phyloP scores from a whole-genome alignment of 1,140 invertebrate genomes.

The Manduca sexta region DNA sequence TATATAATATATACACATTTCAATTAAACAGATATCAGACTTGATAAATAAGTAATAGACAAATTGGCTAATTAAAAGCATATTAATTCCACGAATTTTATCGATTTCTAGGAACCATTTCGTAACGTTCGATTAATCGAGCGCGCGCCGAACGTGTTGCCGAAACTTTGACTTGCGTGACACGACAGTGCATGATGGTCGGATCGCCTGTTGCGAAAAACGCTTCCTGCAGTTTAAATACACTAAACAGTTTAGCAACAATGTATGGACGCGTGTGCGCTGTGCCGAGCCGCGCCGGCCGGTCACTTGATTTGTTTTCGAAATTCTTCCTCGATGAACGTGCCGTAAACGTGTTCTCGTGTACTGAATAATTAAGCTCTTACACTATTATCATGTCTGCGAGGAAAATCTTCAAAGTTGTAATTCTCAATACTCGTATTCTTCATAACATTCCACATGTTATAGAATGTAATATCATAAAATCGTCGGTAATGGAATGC shows the following conservation, averaged over 20 bases:
- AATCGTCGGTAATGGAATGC: too few species aligned
- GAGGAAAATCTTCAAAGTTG: too few species aligned
- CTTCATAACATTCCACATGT: too few species aligned
- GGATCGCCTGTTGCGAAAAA: slow-evolving; percentile 20
- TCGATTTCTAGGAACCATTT: slow-evolving; percentile 15
- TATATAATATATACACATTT: too few species aligned
- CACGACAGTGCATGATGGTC: slow-evolving; percentile 17
- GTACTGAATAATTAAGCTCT: slow-evolving; percentile 11
- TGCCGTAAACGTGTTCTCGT: slow-evolving; percentile 6
- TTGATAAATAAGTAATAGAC: too few species aligned
- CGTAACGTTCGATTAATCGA: slow-evolving; percentile 12
- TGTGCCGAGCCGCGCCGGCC: too few species aligned
- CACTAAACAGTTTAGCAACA: slow-evolving; percentile 15
- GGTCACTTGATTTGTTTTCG: slow-evolving; percentile 4
- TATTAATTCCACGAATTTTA: not conserved
- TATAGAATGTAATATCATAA: too few species aligned
- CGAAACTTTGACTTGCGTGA: slow-evolving; percentile 30
- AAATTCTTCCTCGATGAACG: slow-evolving; percentile 12
- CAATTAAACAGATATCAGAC: too few species aligned
- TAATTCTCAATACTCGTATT: too few species aligned
- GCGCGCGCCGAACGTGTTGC: slow-evolving; percentile 13
- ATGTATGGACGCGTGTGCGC: not conserved
- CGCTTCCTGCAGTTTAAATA: slow-evolving; percentile 22
- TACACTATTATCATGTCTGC: not conserved
- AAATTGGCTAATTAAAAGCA: too few species aligned